These are phyloP conservation scores for Lithophane leautieri DNA, from an alignment of 2,888 invertebrate species.

Conservation along the genomic window DNA sequence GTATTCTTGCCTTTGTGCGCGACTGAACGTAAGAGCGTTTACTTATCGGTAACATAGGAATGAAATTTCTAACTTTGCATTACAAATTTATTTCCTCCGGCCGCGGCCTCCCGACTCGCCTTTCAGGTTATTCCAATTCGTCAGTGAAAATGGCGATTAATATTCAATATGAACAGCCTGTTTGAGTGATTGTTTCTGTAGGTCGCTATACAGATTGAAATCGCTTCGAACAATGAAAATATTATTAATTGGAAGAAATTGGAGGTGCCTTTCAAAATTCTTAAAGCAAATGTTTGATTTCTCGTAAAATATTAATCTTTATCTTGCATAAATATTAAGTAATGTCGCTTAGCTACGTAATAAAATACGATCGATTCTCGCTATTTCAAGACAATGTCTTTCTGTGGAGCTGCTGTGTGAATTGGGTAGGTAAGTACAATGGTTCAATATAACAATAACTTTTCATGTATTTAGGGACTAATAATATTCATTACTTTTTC, in stretches of 20 bases:
- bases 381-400: constrained; percentile 39
- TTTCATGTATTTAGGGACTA: constrained; percentile 4
- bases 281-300: constrained; percentile 80
- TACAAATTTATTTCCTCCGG: constrained; percentile 89
- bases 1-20: constrained; percentile 85
- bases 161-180: constrained; percentile 89
- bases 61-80: constrained; percentile 90
- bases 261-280: constrained; percentile 79
- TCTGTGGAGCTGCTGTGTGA: constrained; percentile 16
- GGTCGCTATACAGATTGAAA: constrained; percentile 77
- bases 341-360: constrained; percentile 42
- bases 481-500: neutral
- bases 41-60: constrained; percentile 88
- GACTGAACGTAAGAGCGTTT: constrained; percentile 82
- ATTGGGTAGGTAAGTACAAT: constrained; percentile 4
- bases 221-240: constrained; percentile 80
- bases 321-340: constrained; percentile 69
- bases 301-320: constrained; percentile 78
- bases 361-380: constrained; percentile 52
- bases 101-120: constrained; percentile 80
- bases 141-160: constrained; percentile 89
- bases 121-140: constrained; percentile 88
- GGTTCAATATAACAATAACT: neutral
- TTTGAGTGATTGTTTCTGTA: constrained; percentile 89
- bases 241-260: constrained; percentile 82